Evolutionary conservation across 2,888 invertebrate species (phyloP).

Genomic region (Tinea trinotella): DNA sequence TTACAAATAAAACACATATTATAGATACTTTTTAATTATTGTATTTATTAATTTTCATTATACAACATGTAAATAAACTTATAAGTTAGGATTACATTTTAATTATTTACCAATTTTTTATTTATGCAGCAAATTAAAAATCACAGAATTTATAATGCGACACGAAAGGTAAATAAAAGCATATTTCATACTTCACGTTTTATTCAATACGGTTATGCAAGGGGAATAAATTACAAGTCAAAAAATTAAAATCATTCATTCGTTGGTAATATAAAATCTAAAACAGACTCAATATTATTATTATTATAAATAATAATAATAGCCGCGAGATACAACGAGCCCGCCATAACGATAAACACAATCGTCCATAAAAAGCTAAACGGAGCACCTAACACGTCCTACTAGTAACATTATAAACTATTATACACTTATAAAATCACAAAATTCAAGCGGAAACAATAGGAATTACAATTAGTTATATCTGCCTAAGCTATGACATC

Average conservation of each 20-base stretch:
- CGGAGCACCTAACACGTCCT: constrained; percentile 39
- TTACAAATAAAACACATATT: not conserved
- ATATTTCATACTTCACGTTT: constrained; percentile 53
- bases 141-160: constrained; percentile 15
- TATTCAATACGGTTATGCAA: constrained; percentile 71
- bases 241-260: constrained; percentile 65
- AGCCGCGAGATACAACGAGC: not conserved
- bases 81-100: constrained; percentile 15
- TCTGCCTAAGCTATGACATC: constrained; percentile 58
- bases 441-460: constrained; percentile 71
- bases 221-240: constrained; percentile 70
- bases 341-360: constrained; percentile 1
- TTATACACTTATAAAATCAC: constrained; percentile 68
- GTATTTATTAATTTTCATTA: constrained; percentile 18
- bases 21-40: constrained; percentile 12
- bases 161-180: constrained; percentile 18
- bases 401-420: constrained; percentile 45
- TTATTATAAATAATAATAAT: constrained; percentile 43
- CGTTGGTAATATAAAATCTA: constrained; percentile 73
- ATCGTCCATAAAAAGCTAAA: constrained; percentile 11
- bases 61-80: constrained; percentile 18
- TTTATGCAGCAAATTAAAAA: constrained; percentile 16
- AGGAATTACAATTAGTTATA: constrained; percentile 40
- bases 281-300: constrained; percentile 61
- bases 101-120: constrained; percentile 12